Percentiles rank a stretch among this genome's conserved stretches.
Evolutionary conservation across 2,797 vertebrate species (phyloP).

Genomic region (Sebastes oblongus): DNA sequence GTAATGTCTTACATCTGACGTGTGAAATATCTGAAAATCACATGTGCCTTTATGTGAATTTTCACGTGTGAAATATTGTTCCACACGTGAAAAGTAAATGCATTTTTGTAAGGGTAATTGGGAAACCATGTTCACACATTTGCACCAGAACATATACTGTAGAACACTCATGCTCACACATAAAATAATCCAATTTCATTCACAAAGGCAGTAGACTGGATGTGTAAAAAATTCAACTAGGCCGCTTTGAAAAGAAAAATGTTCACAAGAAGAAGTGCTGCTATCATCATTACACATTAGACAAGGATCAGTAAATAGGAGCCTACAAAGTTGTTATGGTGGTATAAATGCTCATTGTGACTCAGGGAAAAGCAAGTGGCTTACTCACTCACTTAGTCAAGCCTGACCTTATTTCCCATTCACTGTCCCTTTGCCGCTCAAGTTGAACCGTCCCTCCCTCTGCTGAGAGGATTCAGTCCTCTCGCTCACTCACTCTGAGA

Average conservation of each 20-base stretch:
- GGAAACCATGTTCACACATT: not conserved
- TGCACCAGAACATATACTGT: not conserved
- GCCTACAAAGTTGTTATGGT: not conserved
- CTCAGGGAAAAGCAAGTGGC: constrained; percentile 31
- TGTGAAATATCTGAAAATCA: not conserved
- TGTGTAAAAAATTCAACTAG: not conserved
- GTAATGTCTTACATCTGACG: too few relatives aligned
- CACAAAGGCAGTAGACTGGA: not conserved
- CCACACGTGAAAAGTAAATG: not conserved
- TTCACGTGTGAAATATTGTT: not conserved
- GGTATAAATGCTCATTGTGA: constrained; percentile 7
- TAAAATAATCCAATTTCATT: not conserved
- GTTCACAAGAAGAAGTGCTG: not conserved
- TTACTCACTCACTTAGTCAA: constrained; percentile 31
- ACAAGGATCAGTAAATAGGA: not conserved
- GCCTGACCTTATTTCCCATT: constrained; percentile 38
- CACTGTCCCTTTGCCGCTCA: constrained; percentile 28
- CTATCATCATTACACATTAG: not conserved
- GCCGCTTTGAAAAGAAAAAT: not conserved
- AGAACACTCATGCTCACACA: not conserved
- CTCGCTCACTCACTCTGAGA: constrained; percentile 47
- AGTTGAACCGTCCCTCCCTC: constrained; percentile 34
- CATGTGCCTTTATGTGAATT: too few relatives aligned
- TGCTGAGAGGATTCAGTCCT: constrained; percentile 46
- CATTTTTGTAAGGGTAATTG: not conserved